Conservation (phyloP, 2,797 vertebrate genomes). For the Basileuterus tristriatus region DNA sequence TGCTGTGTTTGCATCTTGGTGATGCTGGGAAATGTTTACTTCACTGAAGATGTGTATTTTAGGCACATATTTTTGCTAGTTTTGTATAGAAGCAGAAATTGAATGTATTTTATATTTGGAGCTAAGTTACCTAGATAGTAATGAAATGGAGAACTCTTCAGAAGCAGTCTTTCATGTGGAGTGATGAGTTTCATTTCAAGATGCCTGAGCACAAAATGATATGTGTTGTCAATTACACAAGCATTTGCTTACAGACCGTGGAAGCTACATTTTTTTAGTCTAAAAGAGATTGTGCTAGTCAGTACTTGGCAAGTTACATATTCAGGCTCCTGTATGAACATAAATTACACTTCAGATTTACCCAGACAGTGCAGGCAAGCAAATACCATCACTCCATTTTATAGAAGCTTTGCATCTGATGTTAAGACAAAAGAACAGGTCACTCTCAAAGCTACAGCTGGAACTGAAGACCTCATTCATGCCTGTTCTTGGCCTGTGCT, state of each 20-base stretch:
- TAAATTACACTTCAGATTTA: neutral
- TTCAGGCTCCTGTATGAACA: neutral
- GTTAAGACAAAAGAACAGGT: neutral
- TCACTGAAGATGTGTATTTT: neutral
- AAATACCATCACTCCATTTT: neutral
- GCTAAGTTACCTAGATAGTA: neutral
- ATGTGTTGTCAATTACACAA: neutral
- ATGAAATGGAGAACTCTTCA: neutral
- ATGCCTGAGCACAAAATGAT: neutral
- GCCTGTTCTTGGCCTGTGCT: neutral
- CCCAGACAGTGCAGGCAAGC: neutral
- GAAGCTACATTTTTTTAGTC: neutral
- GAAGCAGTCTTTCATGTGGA: neutral
- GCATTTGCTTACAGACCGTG: neutral
- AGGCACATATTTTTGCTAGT: neutral
- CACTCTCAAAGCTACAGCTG: neutral
- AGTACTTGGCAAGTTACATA: neutral
- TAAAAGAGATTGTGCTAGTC: neutral
- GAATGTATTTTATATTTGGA: neutral
- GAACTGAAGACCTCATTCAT: neutral
- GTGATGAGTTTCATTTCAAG: neutral
- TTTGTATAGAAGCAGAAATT: neutral
- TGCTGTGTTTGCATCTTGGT: neutral
- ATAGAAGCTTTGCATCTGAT: neutral
- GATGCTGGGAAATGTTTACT: neutral